Base-by-base conservation (phyloP, 2,888 invertebrate species). In the Zele albiditarsus region DNA sequence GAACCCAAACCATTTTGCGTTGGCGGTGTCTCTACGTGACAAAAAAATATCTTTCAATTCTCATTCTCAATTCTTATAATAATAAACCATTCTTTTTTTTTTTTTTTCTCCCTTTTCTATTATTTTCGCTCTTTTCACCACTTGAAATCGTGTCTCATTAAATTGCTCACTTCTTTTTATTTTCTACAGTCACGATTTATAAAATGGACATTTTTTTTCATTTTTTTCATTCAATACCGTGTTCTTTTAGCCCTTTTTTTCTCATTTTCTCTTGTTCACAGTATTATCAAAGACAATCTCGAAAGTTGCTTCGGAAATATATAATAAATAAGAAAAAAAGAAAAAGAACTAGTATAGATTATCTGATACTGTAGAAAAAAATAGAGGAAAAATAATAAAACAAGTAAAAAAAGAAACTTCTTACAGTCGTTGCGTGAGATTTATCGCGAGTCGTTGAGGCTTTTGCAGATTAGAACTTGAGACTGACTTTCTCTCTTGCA, bases 401-500 rank as follows among this genome's bases (percentile, higher is more conserved):
- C 27, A 60, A 25, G 14, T 28, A 25, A 60, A 60, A 20, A 14
- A 58, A 60, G 25, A 27, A 71, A 46, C 25, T 71, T 71, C 38
- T 42, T 20, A 58, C 68, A 69, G 77, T 71, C 74, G 74, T 83
- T 80, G 78, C 80, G 82, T 79, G 82, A 83, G 85, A 84, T 84
- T 84, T 82, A 84, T 81, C 74, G 79, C 33, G 73, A 65, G 71
- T 72, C 71, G 46, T 72, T 65, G 28, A 46, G 53, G 71, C 71
- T 65, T 53, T 72, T 72, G 71, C 65, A 72, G 71, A 72, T 72
- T 63, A 72, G 65, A 65, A 62, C 63, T 63, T 46, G 42, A 71
- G 62, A 62, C 70, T 62, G 60, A 62, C 46, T 46, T 20, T 25
- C 58, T 58, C 70, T 58, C 33, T 60, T n/a, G n/a, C 42, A 38